phyloP scores from a whole-genome alignment of 2,797 vertebrate species.

The Pipistrellus pygmaeus region DNA sequence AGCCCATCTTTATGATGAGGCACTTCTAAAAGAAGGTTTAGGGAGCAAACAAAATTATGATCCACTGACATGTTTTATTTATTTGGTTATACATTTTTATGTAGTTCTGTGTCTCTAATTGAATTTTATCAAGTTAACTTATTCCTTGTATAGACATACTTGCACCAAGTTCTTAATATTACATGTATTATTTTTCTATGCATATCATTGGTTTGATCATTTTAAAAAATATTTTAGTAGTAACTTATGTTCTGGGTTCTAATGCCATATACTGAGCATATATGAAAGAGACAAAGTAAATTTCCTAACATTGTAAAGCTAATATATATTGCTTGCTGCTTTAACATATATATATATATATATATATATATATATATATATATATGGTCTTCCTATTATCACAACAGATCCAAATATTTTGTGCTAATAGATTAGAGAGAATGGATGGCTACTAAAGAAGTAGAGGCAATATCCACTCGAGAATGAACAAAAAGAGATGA shows the following conservation, averaged over 20 bases:
- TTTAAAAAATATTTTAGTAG: background rate
- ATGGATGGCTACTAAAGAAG: background rate
- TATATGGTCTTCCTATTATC: background rate
- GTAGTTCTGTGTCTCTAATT: background rate
- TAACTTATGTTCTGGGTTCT: background rate
- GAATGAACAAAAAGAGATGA: background rate
- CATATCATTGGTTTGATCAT: background rate
- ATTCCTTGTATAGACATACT: background rate
- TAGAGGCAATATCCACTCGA: background rate
- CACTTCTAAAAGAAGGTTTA: background rate
- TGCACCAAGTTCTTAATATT: background rate
- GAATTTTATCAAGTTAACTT: background rate
- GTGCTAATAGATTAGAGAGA: background rate
- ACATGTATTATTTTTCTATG: background rate
- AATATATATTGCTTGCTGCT: background rate
- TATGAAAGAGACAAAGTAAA: background rate
- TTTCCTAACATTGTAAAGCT: background rate
- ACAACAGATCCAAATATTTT: background rate
- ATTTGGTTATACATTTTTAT: background rate
- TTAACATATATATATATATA: background rate
- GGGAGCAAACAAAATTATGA: background rate
- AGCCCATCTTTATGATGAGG: slow-evolving; percentile 31
- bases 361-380: background rate
- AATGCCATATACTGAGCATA: background rate
- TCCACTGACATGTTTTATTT: background rate